Percentiles rank a stretch among this genome's conserved stretches.
Conservation (phyloP, 2,113 vertebrate species). For the Dolichotis patagonum region DNA sequence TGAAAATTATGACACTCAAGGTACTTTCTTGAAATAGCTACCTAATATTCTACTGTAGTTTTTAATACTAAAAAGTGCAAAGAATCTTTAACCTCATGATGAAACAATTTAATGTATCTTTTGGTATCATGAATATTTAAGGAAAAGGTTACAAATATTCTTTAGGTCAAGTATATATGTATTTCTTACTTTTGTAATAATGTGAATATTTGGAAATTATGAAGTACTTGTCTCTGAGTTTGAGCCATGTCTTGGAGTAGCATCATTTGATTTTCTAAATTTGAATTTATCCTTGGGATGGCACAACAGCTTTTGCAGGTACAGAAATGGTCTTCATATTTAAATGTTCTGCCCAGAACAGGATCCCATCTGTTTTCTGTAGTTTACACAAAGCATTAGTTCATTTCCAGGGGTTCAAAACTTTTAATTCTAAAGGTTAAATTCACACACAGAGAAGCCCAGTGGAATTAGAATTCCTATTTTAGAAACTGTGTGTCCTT, state of each 20-base stretch:
- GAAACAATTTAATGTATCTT: neutral
- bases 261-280: conserved; percentile 62
- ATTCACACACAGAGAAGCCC: conserved; percentile 65
- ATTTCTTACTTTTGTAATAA: conserved; percentile 26
- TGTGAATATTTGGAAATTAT: neutral
- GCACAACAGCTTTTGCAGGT: conserved; percentile 43
- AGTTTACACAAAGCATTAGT: conserved; percentile 79
- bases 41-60: neutral
- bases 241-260: neutral
- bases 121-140: neutral
- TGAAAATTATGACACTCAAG: neutral
- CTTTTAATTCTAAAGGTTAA: conserved; percentile 78
- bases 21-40: neutral
- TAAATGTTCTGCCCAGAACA: conserved; percentile 66
- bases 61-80: neutral
- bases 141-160: neutral
- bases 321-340: conserved; percentile 73
- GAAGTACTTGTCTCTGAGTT: conserved; percentile 25
- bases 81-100: neutral
- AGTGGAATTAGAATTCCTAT: conserved; percentile 70
- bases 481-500: conserved; percentile 70
- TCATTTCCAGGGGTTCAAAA: conserved; percentile 70
- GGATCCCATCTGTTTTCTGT: conserved; percentile 77
- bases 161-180: neutral
- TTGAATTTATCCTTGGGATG: conserved; percentile 54